Conservation (phyloP, 2,113 vertebrate genomes). For the Gambusia holbrooki region DNA sequence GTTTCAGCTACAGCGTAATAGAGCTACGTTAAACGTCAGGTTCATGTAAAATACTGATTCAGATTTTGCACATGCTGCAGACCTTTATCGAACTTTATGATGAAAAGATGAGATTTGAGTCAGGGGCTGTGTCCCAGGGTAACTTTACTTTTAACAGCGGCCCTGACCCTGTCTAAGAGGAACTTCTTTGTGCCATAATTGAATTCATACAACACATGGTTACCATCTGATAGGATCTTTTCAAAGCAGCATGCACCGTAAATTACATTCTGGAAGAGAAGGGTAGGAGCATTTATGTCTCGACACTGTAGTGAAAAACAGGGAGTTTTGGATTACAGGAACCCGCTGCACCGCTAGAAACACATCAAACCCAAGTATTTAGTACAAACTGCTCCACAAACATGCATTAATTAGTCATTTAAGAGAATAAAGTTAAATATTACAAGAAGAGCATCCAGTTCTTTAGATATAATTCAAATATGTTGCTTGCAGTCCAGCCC, state of each 20-base stretch:
- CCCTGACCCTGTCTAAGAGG: neutral
- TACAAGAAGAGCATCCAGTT: neutral
- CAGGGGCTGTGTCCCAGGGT: neutral
- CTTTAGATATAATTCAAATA: neutral
- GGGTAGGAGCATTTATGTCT: neutral
- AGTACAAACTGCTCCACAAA: neutral
- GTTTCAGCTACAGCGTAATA: neutral
- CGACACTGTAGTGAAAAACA: neutral
- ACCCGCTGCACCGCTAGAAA: neutral
- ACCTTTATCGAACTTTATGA: neutral
- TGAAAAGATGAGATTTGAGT: conserved; percentile 5
- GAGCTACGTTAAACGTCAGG: no score
- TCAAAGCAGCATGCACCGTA: neutral
- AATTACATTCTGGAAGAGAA: neutral
- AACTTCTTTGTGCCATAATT: neutral
- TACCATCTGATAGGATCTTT: neutral
- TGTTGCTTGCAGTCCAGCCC: neutral
- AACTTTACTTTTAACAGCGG: neutral
- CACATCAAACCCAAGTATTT: neutral
- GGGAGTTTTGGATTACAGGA: neutral
- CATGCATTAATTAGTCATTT: neutral
- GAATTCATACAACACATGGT: conserved; percentile 9
- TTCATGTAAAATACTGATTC: neutral
- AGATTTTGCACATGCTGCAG: neutral
- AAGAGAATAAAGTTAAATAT: neutral